These are phyloP conservation scores for Prunella himalayana DNA, from an alignment of 2,113 vertebrate species.

Conservation along the genomic window DNA sequence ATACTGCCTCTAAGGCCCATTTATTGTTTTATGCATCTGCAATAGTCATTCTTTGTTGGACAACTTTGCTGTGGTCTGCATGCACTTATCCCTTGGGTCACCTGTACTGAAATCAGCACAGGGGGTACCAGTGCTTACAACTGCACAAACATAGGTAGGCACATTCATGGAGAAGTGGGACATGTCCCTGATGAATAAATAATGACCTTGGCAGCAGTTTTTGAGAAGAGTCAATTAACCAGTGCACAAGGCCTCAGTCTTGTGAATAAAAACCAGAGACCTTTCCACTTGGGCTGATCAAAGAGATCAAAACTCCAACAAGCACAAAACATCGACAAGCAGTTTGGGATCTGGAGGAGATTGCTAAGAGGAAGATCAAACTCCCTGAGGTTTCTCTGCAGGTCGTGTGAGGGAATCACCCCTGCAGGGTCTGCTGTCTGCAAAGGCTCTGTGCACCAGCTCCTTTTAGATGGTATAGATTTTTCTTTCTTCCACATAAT, in stretches of 20 bases:
- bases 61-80: not conserved
- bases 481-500: not conserved
- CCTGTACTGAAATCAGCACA: not conserved
- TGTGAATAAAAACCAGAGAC: not conserved
- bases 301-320: not conserved
- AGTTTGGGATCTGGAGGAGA: not conserved
- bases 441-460: rapidly evolving
- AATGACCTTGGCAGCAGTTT: not conserved
- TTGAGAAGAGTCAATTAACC: not conserved
- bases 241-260: not conserved
- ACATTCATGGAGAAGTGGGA: not conserved
- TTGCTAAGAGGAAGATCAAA: not conserved
- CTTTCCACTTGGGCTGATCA: not conserved
- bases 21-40: not conserved
- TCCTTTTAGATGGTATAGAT: not conserved
- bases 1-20: not conserved
- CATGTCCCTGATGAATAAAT: not conserved
- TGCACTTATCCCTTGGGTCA: not conserved
- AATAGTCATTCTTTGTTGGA: not conserved
- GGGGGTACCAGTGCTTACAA: not conserved
- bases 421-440: not conserved
- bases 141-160: not conserved
- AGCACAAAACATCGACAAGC: not conserved
- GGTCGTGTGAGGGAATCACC: not conserved
- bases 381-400: not conserved